phyloP scores from a whole-genome alignment of 2,888 invertebrate species.

The Tachina grossa region DNA sequence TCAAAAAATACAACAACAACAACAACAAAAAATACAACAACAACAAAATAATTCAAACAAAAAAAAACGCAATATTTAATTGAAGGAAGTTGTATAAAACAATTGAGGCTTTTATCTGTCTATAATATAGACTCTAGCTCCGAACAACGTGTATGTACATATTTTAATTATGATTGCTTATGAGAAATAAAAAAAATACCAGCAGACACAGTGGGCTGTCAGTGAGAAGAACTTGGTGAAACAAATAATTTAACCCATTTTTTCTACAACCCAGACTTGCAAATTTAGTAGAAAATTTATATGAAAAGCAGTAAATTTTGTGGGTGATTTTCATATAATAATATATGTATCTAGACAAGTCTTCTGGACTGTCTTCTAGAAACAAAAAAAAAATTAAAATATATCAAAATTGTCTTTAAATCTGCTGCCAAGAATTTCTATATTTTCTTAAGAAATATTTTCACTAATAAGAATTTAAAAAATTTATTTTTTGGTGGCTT shows the following conservation, averaged over 20 bases:
- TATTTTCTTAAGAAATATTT: too few relatives aligned
- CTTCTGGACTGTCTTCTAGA: too few relatives aligned
- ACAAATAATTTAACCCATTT: background rate
- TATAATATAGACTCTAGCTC: background rate
- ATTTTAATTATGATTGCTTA: constrained; percentile 17
- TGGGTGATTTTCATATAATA: too few relatives aligned
- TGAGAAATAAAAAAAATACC: background rate
- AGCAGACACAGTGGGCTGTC: background rate
- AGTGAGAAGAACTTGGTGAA: background rate
- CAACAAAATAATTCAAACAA: background rate
- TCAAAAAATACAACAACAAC: background rate
- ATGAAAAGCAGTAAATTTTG: too few relatives aligned
- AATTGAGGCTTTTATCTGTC: constrained; percentile 60
- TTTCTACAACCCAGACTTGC: too few relatives aligned
- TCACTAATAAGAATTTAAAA: too few relatives aligned
- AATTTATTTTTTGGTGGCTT: too few relatives aligned
- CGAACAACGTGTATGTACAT: constrained; percentile 8
- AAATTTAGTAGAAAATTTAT: too few relatives aligned
- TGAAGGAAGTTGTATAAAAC: constrained; percentile 67
- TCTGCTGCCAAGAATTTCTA: too few relatives aligned
- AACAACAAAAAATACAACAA: constrained; percentile 18
- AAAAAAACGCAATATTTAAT: constrained; percentile 42
- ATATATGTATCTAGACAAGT: too few relatives aligned
- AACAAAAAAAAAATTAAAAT: too few relatives aligned
- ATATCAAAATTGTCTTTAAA: too few relatives aligned